Conservation (phyloP, 2,888 invertebrate genomes). For the Netelia melanura region DNA sequence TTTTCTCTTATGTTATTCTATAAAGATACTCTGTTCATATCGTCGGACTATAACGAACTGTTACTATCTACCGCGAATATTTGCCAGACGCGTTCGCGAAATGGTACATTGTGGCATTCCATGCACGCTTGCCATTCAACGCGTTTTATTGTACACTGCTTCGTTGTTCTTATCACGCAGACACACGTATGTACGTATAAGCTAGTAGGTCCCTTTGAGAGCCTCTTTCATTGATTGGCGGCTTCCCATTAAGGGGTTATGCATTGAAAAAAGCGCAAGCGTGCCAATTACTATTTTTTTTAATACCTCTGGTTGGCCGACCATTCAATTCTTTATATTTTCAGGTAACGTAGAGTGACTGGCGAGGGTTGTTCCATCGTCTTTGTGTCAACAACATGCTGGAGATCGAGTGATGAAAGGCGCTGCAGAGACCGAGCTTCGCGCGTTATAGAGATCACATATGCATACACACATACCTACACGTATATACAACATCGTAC, state of each 20-base stretch:
- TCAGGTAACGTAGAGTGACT: not conserved
- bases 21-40: not conserved
- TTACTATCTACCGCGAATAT: not conserved
- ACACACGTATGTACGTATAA: not conserved
- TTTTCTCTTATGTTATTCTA: not conserved
- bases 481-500: not conserved
- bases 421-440: constrained; percentile 18
- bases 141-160: not conserved
- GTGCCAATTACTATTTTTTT: not conserved
- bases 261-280: not conserved
- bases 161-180: not conserved
- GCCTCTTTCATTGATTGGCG: not conserved
- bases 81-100: not conserved
- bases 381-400: constrained; percentile 22
- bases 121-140: not conserved
- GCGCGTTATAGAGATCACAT: not conserved
- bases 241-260: not conserved
- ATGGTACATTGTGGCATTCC: not conserved
- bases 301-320: not conserved
- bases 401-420: constrained; percentile 21
- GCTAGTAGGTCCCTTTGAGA: not conserved
- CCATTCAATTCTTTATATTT: not conserved
- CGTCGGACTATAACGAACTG: not conserved
- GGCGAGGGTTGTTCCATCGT: not conserved
- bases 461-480: not conserved